Conservation (phyloP, 2,888 invertebrate species). For the Dicyrtoma fusca region DNA sequence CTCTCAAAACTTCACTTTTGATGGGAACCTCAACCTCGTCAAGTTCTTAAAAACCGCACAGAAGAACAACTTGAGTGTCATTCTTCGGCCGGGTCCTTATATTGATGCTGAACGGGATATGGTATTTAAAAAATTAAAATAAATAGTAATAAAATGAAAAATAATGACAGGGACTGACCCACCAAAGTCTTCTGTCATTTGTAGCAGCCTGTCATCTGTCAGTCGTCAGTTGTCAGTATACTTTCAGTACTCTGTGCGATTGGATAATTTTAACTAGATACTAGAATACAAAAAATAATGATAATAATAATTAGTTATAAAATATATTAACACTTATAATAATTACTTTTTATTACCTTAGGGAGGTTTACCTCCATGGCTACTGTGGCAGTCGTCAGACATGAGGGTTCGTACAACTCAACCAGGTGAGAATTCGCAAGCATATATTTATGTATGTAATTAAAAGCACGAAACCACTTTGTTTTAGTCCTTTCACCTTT, state of each 20-base stretch:
- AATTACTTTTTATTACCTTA: conserved; percentile 59
- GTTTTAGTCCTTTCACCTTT: too few species aligned
- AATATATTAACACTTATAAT: too few species aligned
- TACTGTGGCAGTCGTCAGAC: conserved; percentile 68
- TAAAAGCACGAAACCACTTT: too few species aligned
- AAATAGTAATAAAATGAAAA: background rate
- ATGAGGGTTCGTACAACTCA: conserved; percentile 71
- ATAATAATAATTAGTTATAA: too few species aligned
- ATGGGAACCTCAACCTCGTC: conserved; percentile 66
- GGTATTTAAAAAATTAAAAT: too few species aligned
- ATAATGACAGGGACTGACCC: background rate
- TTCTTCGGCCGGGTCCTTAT: conserved; percentile 85
- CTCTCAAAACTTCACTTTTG: conserved; percentile 71
- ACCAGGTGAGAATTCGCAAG: conserved; percentile 64
- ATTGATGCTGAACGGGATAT: conserved; percentile 90
- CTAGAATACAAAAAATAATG: too few species aligned
- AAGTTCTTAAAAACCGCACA: conserved; percentile 74
- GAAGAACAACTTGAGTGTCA: conserved; percentile 75
- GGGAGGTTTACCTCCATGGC: conserved; percentile 81
- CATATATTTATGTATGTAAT: too few species aligned
- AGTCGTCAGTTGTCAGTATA: too few species aligned
- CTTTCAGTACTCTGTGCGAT: too few species aligned
- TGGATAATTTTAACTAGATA: too few species aligned
- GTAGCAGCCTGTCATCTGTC: too few species aligned
- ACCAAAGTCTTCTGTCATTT: conserved; percentile 47